These are phyloP conservation scores for Distichodus sexfasciatus DNA, from an alignment of 2,797 vertebrate genomes.

Conservation along the genomic window DNA sequence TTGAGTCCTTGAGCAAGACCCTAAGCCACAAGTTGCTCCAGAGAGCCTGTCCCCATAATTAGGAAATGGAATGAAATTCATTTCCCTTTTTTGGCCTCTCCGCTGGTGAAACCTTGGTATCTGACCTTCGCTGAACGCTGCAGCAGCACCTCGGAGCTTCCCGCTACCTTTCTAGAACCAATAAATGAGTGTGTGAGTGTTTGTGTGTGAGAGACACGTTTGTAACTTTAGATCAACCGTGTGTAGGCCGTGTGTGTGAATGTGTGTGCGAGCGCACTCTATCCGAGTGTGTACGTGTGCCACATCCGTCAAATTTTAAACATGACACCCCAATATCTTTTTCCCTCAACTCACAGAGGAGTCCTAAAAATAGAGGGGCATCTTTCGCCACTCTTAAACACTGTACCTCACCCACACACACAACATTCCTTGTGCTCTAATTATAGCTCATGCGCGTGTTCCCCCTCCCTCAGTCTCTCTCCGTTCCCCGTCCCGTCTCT, in stretches of 20 bases:
- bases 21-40: too few species aligned
- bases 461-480: conserved; percentile 17
- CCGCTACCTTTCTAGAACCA: conserved; percentile 25
- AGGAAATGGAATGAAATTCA: too few species aligned
- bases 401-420: conserved; percentile 11
- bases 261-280: too few species aligned
- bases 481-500: conserved; percentile 3
- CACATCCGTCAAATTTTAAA: too few species aligned
- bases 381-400: not conserved
- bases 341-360: conserved; percentile 31
- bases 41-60: too few species aligned
- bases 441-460: conserved; percentile 42
- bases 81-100: conserved; percentile 18
- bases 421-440: conserved; percentile 42
- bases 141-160: conserved; percentile 39
- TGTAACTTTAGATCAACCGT: not conserved
- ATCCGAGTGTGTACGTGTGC: not conserved
- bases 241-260: not conserved
- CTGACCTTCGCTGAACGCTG: conserved; percentile 38
- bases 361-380: conserved; percentile 45
- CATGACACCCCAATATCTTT: conserved; percentile 38
- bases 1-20: too few species aligned
- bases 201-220: conserved; percentile 3
- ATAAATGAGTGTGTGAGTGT: conserved; percentile 14
- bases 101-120: conserved; percentile 22